These are phyloP conservation scores for Pemphredon lugubris DNA, from an alignment of 2,888 invertebrate genomes.

Conservation along the genomic window DNA sequence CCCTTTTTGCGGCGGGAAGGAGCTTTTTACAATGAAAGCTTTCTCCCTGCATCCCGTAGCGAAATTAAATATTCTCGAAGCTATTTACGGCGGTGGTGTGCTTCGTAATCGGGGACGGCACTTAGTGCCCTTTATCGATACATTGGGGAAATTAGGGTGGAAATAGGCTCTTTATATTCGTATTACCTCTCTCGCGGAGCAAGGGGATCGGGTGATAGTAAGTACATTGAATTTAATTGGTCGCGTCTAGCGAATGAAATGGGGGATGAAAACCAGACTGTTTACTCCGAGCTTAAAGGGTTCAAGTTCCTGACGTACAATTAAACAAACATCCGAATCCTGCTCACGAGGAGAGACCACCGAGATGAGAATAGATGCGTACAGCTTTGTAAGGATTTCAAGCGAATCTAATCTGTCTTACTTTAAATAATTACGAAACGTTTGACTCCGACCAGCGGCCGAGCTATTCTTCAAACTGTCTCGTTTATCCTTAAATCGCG, in stretches of 20 bases:
- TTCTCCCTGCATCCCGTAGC: constrained; percentile 40
- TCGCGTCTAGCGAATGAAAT: constrained; percentile 25
- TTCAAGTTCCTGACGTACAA: constrained; percentile 4
- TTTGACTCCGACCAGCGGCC: no score
- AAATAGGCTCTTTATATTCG: constrained; percentile 68
- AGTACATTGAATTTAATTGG: constrained; percentile 60
- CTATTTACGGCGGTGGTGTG: constrained; percentile 61
- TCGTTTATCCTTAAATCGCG: no score
- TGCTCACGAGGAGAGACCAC: neutral
- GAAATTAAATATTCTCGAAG: constrained; percentile 66
- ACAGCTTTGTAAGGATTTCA: neutral
- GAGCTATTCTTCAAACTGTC: no score
- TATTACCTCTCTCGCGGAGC: constrained; percentile 43
- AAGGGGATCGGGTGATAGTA: constrained; percentile 29
- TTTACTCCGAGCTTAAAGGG: constrained; percentile 20
- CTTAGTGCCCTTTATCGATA: constrained; percentile 64
- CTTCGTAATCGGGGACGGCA: constrained; percentile 58
- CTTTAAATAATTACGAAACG: no score
- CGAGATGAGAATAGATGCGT: neutral
- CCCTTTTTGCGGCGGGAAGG: constrained; percentile 37
- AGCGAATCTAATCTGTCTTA: no score
- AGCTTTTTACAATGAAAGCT: constrained; percentile 34
- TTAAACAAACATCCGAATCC: neutral
- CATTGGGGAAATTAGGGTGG: constrained; percentile 59
- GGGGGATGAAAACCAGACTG: constrained; percentile 1